Evolutionary conservation across 2,888 invertebrate species (phyloP).

Genomic region (Priocnemis perturbator): DNA sequence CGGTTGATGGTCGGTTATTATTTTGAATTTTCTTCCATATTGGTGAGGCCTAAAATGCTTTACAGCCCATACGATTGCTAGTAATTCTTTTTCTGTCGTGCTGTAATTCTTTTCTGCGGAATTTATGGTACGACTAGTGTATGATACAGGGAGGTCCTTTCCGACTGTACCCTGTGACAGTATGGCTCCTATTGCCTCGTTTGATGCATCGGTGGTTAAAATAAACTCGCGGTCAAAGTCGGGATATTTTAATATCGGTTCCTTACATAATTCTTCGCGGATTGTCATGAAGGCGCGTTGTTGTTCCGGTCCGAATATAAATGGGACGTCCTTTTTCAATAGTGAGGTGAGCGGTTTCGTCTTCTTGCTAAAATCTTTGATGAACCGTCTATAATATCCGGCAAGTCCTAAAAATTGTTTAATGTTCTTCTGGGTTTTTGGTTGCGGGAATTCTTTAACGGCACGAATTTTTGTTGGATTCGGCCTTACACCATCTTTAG

Average conservation of each 20-base stretch:
- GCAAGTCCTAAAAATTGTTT: too few species aligned
- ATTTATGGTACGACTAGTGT: not conserved
- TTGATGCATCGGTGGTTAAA: not conserved
- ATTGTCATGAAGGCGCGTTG: not conserved
- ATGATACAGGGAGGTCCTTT: not conserved
- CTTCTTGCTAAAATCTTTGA: constrained; percentile 11
- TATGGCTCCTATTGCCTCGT: not conserved
- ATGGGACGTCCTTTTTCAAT: constrained; percentile 4
- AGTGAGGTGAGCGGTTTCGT: constrained; percentile 9
- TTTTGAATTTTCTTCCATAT: constrained; percentile 4
- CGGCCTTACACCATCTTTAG: constrained; percentile 1
- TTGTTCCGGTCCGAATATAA: not conserved
- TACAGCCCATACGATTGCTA: not conserved
- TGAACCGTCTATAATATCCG: constrained; percentile 6
- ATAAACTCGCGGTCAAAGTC: not conserved
- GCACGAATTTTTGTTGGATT: constrained; percentile 1
- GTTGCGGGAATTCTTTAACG: constrained; percentile 4
- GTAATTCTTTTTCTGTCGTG: not conserved
- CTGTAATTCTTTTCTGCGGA: not conserved
- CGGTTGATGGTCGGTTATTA: constrained; percentile 65
- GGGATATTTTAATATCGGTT: not conserved
- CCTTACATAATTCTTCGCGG: not conserved
- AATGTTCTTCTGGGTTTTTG: constrained; percentile 3
- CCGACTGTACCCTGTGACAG: not conserved
- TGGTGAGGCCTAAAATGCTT: not conserved